These are phyloP conservation scores for Bicyclus anynana DNA, from an alignment of 1,140 invertebrate species.

Conservation along the genomic window DNA sequence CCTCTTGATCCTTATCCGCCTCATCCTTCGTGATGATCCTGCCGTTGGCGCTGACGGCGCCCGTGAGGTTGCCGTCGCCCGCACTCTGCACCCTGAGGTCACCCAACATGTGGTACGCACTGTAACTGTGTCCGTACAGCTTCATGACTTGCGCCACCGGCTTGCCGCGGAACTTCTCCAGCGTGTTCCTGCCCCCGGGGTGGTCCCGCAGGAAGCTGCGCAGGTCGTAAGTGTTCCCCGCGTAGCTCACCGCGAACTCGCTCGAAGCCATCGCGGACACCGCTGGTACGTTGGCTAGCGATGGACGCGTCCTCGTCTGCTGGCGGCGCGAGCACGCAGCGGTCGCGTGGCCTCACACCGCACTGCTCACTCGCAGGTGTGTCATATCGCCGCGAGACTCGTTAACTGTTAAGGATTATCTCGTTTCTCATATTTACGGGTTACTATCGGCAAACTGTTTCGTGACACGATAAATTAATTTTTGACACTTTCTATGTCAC, in stretches of 20 bases:
- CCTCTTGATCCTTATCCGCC: slow-evolving; percentile 33
- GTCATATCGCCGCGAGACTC: no score
- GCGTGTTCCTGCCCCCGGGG: slow-evolving; percentile 80
- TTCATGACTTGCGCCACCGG: slow-evolving; percentile 75
- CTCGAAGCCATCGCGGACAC: slow-evolving; percentile 26
- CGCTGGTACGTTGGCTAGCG: slow-evolving; percentile 21
- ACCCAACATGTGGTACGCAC: slow-evolving; percentile 80
- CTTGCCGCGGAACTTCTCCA: slow-evolving; percentile 73
- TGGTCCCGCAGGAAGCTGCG: slow-evolving; percentile 79
- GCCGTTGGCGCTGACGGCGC: slow-evolving; percentile 54
- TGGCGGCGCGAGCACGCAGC: no score
- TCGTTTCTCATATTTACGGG: no score
- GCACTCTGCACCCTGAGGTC: slow-evolving; percentile 72
- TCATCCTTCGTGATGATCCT: slow-evolving; percentile 63
- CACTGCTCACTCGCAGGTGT: no score
- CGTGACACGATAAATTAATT: no score
- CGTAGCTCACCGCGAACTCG: slow-evolving; percentile 48
- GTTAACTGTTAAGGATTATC: no score
- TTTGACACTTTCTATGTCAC: no score
- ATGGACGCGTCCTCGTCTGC: slow-evolving; percentile 42
- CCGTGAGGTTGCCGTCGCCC: slow-evolving; percentile 45
- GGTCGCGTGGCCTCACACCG: no score
- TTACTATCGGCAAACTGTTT: no score
- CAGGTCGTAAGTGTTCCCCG: slow-evolving; percentile 76
- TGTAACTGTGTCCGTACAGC: slow-evolving; percentile 78